A percentile compares a stretch with the other conserved stretches of the same genome.
Conservation (phyloP, 1,140 invertebrate species). For the Aphaenogaster rudis region DNA sequence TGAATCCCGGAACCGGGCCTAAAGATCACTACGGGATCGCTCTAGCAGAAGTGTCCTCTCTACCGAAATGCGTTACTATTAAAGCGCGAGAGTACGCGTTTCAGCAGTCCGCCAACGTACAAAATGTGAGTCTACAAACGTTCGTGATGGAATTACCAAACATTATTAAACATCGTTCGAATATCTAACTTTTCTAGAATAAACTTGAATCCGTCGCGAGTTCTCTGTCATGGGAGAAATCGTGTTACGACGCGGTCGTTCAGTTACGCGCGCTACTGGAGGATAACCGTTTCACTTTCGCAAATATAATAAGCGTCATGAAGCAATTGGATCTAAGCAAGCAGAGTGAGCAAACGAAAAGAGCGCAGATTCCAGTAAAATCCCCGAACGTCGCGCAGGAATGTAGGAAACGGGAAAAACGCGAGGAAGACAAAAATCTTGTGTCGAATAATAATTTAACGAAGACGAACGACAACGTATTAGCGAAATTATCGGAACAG, state of each 20-base stretch:
- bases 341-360: neutral
- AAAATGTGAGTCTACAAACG: neutral
- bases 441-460: neutral
- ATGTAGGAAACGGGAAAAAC: neutral
- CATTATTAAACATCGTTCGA: neutral
- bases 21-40: conserved; percentile 86
- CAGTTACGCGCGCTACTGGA: conserved; percentile 61
- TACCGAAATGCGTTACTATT: conserved; percentile 71
- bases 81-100: conserved; percentile 65
- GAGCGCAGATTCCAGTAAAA: neutral
- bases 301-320: conserved; percentile 55
- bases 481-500: neutral
- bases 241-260: conserved; percentile 55
- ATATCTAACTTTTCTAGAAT: conserved; percentile 17
- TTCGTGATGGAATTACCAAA: neutral
- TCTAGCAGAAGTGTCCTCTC: conserved; percentile 82
- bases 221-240: conserved; percentile 48
- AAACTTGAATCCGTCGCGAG: conserved; percentile 7
- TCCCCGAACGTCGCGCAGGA: neutral
- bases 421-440: neutral
- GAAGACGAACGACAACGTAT: neutral
- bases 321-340: conserved; percentile 37
- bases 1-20: conserved; percentile 81
- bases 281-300: conserved; percentile 50
- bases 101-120: neutral